A percentile compares a stretch with the other conserved stretches of the same genome.
Conservation (phyloP, 2,113 vertebrate species). For the Macaca nemestrina region DNA sequence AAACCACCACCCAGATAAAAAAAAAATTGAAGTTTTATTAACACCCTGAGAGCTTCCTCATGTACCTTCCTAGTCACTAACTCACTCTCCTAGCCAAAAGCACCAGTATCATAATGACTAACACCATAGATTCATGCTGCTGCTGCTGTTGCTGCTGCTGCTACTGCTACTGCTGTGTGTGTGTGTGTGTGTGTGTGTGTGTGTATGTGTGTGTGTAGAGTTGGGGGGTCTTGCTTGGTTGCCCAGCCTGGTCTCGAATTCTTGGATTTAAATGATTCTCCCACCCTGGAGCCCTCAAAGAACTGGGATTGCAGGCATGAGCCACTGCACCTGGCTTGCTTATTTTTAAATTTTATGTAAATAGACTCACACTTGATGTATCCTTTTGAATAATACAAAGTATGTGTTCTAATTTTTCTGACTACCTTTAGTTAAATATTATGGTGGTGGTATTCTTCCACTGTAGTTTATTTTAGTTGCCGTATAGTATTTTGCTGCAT, state of each 20-base stretch:
- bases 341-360: neutral
- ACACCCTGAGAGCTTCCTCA: neutral
- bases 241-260: too few species aligned
- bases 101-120: neutral
- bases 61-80: neutral
- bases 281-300: too few species aligned
- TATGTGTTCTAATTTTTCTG: neutral
- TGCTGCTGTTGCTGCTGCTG: neutral
- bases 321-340: neutral
- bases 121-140: neutral
- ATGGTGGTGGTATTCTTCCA: neutral
- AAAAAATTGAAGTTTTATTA: neutral
- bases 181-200: too few species aligned
- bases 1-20: neutral
- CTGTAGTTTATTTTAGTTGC: neutral
- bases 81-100: neutral
- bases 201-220: too few species aligned
- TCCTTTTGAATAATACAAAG: neutral
- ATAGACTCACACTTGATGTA: neutral
- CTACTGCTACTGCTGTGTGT: too few species aligned
- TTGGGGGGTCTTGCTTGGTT: too few species aligned
- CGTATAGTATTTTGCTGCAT: neutral
- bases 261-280: too few species aligned
- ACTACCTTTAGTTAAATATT: neutral
- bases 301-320: too few species aligned